Percentiles rank a stretch among this genome's conserved stretches.
Conservation (phyloP, 2,888 invertebrate genomes). For the Drosophila subquinaria region DNA sequence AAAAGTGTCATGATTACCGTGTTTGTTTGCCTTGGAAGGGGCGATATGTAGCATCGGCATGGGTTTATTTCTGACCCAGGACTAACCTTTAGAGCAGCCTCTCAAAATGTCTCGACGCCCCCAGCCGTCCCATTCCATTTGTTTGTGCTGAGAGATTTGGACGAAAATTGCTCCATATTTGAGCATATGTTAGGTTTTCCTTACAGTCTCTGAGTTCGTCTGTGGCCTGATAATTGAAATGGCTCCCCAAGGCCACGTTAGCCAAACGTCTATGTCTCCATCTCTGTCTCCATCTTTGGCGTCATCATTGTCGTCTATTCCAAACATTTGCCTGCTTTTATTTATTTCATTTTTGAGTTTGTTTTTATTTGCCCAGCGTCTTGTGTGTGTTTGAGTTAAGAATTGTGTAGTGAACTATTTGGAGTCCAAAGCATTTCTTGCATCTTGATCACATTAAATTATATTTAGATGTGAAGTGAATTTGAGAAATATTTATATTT, state of each 20-base stretch:
- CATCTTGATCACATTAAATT: conserved; percentile 8
- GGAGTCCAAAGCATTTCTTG: conserved; percentile 9
- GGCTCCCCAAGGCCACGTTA: conserved; percentile 69
- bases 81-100: conserved; percentile 47
- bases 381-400: conserved; percentile 7
- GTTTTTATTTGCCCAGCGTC: conserved; percentile 15
- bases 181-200: conserved; percentile 61
- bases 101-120: conserved; percentile 37
- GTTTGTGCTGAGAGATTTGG: conserved; percentile 52
- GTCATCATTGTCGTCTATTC: conserved; percentile 27
- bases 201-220: conserved; percentile 47
- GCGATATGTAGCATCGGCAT: conserved; percentile 30
- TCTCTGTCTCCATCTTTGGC: conserved; percentile 22
- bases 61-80: conserved; percentile 55
- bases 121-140: conserved; percentile 43
- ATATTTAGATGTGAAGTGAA: conserved; percentile 14
- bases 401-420: conserved; percentile 19
- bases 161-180: conserved; percentile 65
- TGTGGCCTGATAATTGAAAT: conserved; percentile 76
- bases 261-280: conserved; percentile 16
- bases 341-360: conserved; percentile 53
- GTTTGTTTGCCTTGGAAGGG: conserved; percentile 63
- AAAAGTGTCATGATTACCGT: conserved; percentile 80
- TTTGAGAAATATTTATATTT: conserved; percentile 6
- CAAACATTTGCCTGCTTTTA: conserved; percentile 35